These are phyloP conservation scores for Agapornis roseicollis DNA, from an alignment of 2,113 vertebrate genomes.

Conservation along the genomic window DNA sequence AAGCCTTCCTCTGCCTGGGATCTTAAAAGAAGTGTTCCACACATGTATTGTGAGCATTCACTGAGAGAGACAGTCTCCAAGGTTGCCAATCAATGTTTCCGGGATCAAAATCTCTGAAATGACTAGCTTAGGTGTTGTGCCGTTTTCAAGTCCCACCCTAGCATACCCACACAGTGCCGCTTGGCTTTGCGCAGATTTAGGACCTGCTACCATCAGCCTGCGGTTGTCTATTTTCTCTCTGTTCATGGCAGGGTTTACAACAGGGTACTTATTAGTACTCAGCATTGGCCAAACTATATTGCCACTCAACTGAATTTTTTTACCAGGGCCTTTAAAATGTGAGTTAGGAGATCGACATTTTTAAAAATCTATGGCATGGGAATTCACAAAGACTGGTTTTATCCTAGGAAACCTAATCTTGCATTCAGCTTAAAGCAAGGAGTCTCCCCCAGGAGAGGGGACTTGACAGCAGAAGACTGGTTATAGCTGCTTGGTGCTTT, in stretches of 20 bases:
- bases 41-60: neutral
- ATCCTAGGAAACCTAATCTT: constrained; percentile 12
- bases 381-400: neutral
- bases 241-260: neutral
- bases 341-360: neutral
- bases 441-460: constrained; percentile 11
- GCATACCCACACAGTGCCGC: rapidly evolving
- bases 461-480: constrained; percentile 14
- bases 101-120: neutral
- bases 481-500: constrained; percentile 19
- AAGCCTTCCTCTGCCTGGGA: neutral
- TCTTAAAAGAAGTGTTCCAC: neutral
- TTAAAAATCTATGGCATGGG: neutral
- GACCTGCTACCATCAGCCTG: neutral
- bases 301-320: neutral
- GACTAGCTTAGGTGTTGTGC: neutral
- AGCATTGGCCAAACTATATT: neutral
- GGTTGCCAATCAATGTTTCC: neutral
- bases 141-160: neutral
- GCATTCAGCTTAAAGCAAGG: neutral
- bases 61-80: neutral
- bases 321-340: neutral
- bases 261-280: neutral
- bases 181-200: neutral
- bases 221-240: neutral